Conservation (phyloP, 2,888 invertebrate species). For the Villa cingulata region DNA sequence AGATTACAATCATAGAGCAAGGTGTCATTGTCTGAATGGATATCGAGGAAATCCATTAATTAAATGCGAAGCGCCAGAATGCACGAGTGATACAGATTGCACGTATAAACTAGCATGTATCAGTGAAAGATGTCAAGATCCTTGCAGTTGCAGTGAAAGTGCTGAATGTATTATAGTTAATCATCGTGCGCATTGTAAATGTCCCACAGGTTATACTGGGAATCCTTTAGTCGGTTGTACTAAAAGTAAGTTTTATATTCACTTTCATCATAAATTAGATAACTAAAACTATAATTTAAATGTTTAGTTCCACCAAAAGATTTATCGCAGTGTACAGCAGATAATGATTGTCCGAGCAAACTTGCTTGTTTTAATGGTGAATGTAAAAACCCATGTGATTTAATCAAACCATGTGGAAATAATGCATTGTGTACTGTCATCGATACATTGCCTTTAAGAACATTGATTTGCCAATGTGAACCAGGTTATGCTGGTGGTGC, state of each 20-base stretch:
- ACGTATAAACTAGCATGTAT: constrained; percentile 64
- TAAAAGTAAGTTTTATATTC: constrained; percentile 43
- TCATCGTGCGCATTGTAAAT: constrained; percentile 64
- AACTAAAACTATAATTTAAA: no score
- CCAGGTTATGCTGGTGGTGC: constrained; percentile 76
- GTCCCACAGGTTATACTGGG: constrained; percentile 68
- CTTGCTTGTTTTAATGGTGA: constrained; percentile 66
- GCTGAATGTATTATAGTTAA: constrained; percentile 65
- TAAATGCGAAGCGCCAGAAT: constrained; percentile 66
- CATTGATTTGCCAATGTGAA: constrained; percentile 76
- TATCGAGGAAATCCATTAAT: constrained; percentile 67
- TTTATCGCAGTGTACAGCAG: constrained; percentile 55
- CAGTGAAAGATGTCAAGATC: constrained; percentile 65
- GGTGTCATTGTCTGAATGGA: constrained; percentile 62
- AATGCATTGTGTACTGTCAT: constrained; percentile 74
- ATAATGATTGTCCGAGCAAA: constrained; percentile 75
- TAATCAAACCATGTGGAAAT: constrained; percentile 63
- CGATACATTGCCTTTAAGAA: constrained; percentile 72
- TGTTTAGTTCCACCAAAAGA: constrained; percentile 38
- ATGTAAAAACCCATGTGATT: constrained; percentile 68
- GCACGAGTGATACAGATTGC: constrained; percentile 61
- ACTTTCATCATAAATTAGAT: neutral
- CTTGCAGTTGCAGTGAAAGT: constrained; percentile 67
- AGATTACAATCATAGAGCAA: constrained; percentile 60
- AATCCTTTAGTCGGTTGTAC: constrained; percentile 58